Percentiles rank a stretch among this genome's conserved stretches.
Evolutionary conservation across 2,113 vertebrate genomes (phyloP).

Genomic region (Nicator chloris): DNA sequence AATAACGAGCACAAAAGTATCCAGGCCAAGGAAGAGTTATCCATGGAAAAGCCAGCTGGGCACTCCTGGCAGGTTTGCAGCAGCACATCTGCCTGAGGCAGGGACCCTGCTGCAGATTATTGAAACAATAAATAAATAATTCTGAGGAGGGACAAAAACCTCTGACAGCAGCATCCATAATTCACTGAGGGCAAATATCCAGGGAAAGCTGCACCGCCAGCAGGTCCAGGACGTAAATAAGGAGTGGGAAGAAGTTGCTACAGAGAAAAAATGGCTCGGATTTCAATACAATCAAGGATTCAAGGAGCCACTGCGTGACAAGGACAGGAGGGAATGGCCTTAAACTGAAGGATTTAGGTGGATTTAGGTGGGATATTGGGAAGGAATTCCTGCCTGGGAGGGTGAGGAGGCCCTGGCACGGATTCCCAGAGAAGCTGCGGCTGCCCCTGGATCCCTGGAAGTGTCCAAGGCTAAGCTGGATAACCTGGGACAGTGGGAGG

Average conservation of each 20-base stretch:
- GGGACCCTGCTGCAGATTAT: not conserved
- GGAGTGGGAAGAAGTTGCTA: not conserved
- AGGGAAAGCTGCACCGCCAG: not conserved
- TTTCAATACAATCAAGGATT: fast-evolving
- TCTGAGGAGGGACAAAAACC: not conserved
- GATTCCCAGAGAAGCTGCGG: not conserved
- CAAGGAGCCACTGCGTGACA: not conserved
- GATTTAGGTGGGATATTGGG: not conserved
- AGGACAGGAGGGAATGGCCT: not conserved
- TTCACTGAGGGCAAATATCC: not conserved
- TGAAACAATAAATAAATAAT: not conserved
- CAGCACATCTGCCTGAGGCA: not conserved
- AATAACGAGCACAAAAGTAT: fast-evolving
- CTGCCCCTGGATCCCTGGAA: not conserved
- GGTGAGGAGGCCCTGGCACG: not conserved
- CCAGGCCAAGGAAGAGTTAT: not conserved
- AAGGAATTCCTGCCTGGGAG: not conserved
- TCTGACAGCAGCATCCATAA: not conserved
- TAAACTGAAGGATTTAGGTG: not conserved
- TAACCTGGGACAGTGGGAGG: fast-evolving
- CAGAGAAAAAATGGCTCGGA: not conserved
- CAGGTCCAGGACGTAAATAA: fast-evolving
- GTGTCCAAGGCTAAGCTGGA: not conserved
- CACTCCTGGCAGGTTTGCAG: not conserved
- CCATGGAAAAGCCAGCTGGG: not conserved